Conservation (phyloP, 2,888 invertebrate species). For the Tenthredo scrophulariae region DNA sequence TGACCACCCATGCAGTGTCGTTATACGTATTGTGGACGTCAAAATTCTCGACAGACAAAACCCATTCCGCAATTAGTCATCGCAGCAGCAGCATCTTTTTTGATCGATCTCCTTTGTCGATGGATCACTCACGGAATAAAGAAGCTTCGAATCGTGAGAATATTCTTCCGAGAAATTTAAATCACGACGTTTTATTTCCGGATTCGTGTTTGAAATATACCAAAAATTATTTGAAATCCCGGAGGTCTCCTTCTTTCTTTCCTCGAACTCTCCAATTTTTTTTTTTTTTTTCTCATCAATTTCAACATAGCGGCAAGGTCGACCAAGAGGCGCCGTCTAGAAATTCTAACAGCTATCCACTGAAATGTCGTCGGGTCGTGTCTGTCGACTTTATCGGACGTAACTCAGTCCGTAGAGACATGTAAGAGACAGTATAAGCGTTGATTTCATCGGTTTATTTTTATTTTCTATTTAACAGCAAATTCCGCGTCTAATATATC, state of each 20-base stretch:
- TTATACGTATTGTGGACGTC: neutral
- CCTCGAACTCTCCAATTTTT: neutral
- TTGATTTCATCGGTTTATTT: neutral
- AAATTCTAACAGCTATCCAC: constrained; percentile 24
- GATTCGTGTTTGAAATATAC: neutral
- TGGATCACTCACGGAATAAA: neutral
- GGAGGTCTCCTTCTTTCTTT: neutral
- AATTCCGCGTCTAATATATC: neutral
- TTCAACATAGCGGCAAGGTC: constrained; percentile 29
- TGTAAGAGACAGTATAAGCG: neutral
- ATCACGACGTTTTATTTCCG: neutral
- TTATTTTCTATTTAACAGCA: neutral
- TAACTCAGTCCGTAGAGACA: constrained; percentile 13
- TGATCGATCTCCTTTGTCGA: neutral
- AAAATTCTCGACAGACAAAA: constrained; percentile 1
- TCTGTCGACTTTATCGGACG: constrained; percentile 30
- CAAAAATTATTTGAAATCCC: neutral
- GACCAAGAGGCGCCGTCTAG: constrained; percentile 19
- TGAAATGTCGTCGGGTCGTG: constrained; percentile 39
- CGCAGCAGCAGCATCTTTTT: neutral
- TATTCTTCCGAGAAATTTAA: neutral
- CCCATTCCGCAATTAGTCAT: neutral
- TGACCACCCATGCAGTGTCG: constrained; percentile 47
- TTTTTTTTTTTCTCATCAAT: neutral
- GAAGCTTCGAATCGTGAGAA: constrained; percentile 1